Evolutionary conservation across 2,113 vertebrate genomes (phyloP).

Genomic region (Ursus arctos): DNA sequence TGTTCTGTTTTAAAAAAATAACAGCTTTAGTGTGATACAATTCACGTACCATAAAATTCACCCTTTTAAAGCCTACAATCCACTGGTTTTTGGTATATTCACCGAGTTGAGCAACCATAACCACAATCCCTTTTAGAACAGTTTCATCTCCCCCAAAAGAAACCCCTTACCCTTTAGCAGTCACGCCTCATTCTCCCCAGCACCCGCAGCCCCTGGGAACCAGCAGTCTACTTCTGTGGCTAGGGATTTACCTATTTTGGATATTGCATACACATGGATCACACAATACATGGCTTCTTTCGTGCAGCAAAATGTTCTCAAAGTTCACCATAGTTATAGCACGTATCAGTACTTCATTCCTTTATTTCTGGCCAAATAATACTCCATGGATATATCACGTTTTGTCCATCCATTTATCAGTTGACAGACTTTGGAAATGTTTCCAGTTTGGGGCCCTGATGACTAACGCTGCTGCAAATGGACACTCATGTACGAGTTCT

Average conservation of each 20-base stretch:
- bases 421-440: background rate
- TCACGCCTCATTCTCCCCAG: background rate
- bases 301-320: background rate
- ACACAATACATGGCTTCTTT: background rate
- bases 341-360: background rate
- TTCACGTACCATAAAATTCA: background rate
- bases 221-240: background rate
- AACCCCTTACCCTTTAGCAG: background rate
- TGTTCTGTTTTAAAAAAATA: background rate
- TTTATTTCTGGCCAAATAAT: background rate
- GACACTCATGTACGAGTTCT: background rate
- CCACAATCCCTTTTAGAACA: constrained; percentile 2
- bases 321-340: background rate
- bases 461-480: background rate
- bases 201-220: background rate
- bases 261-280: background rate
- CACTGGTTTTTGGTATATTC: background rate
- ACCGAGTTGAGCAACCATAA: background rate
- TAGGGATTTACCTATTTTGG: background rate
- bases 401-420: background rate
- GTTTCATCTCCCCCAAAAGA: background rate
- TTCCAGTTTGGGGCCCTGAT: background rate
- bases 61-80: background rate
- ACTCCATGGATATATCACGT: background rate
- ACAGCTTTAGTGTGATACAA: background rate